phyloP scores from a whole-genome alignment of 2,888 invertebrate genomes.

The Congeria kusceri region DNA sequence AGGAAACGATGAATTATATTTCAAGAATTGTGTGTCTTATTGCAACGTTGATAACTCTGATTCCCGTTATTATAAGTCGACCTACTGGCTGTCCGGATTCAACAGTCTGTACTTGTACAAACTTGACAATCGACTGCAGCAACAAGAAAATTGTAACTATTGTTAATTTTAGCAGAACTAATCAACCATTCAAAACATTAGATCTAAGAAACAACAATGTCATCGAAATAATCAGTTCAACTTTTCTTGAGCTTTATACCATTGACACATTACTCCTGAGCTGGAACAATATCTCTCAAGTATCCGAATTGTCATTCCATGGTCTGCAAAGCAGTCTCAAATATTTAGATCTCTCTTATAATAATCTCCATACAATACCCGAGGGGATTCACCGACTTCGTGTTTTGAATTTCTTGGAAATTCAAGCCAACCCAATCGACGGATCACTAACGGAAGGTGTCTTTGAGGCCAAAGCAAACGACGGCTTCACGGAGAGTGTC shows the following conservation, averaged over 20 bases:
- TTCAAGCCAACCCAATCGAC: conserved; percentile 38
- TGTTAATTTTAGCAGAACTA: neutral
- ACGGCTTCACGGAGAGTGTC: neutral
- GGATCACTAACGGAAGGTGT: neutral
- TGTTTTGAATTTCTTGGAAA: conserved; percentile 34
- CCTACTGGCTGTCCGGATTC: neutral
- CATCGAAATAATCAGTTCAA: neutral
- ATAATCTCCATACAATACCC: conserved; percentile 31
- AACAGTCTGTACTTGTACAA: conserved; percentile 4
- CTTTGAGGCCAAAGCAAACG: neutral
- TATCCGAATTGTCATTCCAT: conserved; percentile 46
- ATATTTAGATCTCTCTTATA: conserved; percentile 38
- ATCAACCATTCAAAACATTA: neutral
- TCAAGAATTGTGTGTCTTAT: no score
- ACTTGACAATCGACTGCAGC: conserved; percentile 5
- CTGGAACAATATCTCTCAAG: conserved; percentile 41
- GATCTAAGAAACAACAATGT: neutral
- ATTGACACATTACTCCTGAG: conserved; percentile 23
- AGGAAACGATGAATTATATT: no score
- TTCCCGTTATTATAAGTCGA: no score
- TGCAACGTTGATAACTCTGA: no score
- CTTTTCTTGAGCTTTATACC: neutral
- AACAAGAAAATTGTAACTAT: neutral
- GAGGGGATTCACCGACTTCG: conserved; percentile 30
- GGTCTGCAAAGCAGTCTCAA: conserved; percentile 23